Conservation (phyloP, 2,888 invertebrate species). For the Pimpla rufipes region DNA sequence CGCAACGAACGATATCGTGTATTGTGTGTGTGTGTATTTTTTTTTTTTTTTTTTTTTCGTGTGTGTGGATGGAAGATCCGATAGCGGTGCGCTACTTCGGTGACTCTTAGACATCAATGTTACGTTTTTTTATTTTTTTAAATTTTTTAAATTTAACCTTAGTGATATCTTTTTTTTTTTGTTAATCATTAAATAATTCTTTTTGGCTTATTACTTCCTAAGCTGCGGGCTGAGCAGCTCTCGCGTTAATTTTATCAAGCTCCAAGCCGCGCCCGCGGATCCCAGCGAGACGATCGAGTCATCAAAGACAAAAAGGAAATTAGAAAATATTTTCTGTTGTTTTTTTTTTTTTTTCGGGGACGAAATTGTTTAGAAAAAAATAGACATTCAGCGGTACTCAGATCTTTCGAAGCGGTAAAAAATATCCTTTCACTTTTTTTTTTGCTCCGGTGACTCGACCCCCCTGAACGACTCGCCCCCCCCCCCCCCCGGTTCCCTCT, state of each 20-base stretch:
- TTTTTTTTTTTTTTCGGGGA: no score
- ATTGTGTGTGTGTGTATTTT: no score
- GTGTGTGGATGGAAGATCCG: constrained; percentile 67
- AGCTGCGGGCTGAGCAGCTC: constrained; percentile 31
- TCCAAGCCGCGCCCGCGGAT: constrained; percentile 11
- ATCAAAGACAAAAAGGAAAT: background rate
- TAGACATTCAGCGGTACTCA: no score
- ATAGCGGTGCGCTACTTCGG: constrained; percentile 64
- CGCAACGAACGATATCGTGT: constrained; percentile 36
- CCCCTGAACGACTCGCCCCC: constrained; percentile 36
- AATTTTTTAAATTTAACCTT: background rate
- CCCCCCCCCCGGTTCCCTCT: background rate
- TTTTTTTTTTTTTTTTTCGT: background rate
- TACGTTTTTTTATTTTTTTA: constrained; percentile 50
- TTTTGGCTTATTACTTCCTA: constrained; percentile 39
- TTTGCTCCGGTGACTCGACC: background rate
- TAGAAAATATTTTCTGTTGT: no score
- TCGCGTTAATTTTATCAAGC: constrained; percentile 14
- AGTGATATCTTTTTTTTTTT: constrained; percentile 21
- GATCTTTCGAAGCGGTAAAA: no score
- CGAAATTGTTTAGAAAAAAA: no score
- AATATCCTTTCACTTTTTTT: constrained; percentile 7
- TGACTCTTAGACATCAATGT: constrained; percentile 64
- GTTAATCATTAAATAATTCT: constrained; percentile 20
- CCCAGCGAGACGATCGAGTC: background rate